Conservation (phyloP, 2,888 invertebrate species). For the Ophion ellenae region DNA sequence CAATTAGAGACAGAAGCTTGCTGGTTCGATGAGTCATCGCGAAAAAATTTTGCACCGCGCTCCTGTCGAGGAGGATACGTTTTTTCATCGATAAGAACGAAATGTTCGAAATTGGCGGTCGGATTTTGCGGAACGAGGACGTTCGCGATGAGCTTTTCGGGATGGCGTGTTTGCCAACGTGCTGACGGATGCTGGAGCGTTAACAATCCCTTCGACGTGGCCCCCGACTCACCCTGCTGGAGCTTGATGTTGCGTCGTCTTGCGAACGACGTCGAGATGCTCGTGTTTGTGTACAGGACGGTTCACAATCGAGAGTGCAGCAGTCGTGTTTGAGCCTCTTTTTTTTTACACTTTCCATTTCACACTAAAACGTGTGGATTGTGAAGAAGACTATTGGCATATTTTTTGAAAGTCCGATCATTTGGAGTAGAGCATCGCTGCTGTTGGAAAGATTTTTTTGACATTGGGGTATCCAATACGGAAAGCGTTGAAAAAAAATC, state of each 20-base stretch:
- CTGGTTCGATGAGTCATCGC: conserved; percentile 22
- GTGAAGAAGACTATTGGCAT: too few species aligned
- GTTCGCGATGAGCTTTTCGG: conserved; percentile 43
- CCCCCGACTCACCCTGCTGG: conserved; percentile 32
- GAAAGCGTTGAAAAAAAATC: too few species aligned
- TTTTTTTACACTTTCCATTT: background rate
- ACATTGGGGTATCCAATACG: too few species aligned
- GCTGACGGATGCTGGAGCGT: conserved; percentile 72
- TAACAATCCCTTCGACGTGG: conserved; percentile 64
- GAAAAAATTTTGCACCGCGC: conserved; percentile 16
- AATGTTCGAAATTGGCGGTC: conserved; percentile 37
- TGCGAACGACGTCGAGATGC: conserved; percentile 8
- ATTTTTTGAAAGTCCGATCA: too few species aligned
- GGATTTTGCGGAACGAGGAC: conserved; percentile 3
- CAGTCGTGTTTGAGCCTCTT: background rate
- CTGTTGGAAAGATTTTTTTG: too few species aligned
- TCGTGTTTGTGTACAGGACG: background rate
- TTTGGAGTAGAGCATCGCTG: too few species aligned
- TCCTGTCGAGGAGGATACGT: conserved; percentile 1
- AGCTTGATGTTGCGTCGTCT: conserved; percentile 36
- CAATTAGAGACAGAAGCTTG: background rate
- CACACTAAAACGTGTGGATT: background rate
- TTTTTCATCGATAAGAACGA: conserved; percentile 26
- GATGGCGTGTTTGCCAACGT: conserved; percentile 69
- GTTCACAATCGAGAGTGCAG: background rate